A percentile compares a stretch with the other conserved stretches of the same genome.
These are phyloP conservation scores for Vidua macroura DNA, from an alignment of 2,113 vertebrate genomes.

Conservation along the genomic window DNA sequence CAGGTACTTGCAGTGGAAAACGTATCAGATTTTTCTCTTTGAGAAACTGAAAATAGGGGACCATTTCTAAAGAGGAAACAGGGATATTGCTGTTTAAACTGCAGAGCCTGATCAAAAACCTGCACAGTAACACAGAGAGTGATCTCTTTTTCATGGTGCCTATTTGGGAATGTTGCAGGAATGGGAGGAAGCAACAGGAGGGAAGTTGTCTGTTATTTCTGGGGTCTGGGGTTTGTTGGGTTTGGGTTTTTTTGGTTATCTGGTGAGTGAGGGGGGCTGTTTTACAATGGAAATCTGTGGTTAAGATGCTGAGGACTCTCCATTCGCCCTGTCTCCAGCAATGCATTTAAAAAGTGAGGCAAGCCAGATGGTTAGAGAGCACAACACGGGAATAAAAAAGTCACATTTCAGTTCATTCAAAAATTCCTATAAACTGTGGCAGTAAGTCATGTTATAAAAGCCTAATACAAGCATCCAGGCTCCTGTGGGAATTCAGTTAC, in stretches of 20 bases:
- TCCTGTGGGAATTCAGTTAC: neutral
- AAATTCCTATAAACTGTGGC: slow-evolving; percentile 24
- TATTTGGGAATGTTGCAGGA: neutral
- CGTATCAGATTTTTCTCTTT: neutral
- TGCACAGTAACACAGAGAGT: neutral
- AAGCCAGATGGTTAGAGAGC: neutral
- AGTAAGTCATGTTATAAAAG: neutral
- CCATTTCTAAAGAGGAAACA: neutral
- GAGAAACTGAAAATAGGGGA: neutral
- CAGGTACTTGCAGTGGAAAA: neutral
- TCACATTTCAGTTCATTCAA: slow-evolving; percentile 7
- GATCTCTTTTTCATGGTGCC: neutral
- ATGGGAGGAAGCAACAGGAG: neutral
- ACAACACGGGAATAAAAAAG: slow-evolving; percentile 16
- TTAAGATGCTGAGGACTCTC: neutral
- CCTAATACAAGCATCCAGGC: neutral
- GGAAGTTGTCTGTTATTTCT: neutral
- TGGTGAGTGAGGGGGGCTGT: neutral
- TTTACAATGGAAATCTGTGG: neutral
- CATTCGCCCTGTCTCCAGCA: neutral
- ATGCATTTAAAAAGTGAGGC: neutral
- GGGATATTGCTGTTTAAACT: neutral
- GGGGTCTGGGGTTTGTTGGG: neutral
- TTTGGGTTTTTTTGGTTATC: neutral
- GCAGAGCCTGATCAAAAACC: neutral